Evolutionary conservation across 1,140 invertebrate genomes (phyloP), one percentile per base, ranked within the genome.

Genomic region (Anastrepha obliqua): DNA sequence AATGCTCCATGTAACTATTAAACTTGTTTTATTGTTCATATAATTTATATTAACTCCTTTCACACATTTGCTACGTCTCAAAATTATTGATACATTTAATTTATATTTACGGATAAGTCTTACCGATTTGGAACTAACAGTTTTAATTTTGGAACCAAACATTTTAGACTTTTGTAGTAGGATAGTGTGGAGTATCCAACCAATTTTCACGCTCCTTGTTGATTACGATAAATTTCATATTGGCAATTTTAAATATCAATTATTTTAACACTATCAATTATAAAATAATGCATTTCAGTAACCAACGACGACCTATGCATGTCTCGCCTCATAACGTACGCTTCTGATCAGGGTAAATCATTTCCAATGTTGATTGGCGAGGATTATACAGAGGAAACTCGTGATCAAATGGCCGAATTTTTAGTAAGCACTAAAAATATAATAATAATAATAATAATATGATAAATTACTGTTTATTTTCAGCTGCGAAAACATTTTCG

Each of bases 401-500:
- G 95, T 91, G 93, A 93, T 89, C 94, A 95, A 89, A 94, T 96
- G 93, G 92, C 94, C 11, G 90, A 96, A 62, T 96, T 94, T 92
- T 94, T 96, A 92, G 95, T 96, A 93, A 93, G 93, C 87, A 64
- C 47, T 89, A 17, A 3, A 59, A 15, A 85, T 70, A 70, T 88
- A 88, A 59, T 20, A 64, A 55, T 70, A 1, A 8, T 20, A 58
- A n/a, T 70, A 87, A 86, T 89, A 87, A 86, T 89, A 88, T 62
- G 62, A 86, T 86, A 90, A 87, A 87, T 86, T 0, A 89, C 87
- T 89, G 0, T 44, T 62, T 78, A 91, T 89, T 94, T 95, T 89
- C 90, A 97, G 96, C 95, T 96, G 78, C 94, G 94, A 42, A 96
- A 97, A 91, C 96, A 98, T 93, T 95, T 99, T 95, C 95, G 96